Percentiles rank a stretch among this genome's conserved stretches.
Evolutionary conservation across 2,888 invertebrate genomes (phyloP).

Genomic region (Lordiphosa andalusiaca): DNA sequence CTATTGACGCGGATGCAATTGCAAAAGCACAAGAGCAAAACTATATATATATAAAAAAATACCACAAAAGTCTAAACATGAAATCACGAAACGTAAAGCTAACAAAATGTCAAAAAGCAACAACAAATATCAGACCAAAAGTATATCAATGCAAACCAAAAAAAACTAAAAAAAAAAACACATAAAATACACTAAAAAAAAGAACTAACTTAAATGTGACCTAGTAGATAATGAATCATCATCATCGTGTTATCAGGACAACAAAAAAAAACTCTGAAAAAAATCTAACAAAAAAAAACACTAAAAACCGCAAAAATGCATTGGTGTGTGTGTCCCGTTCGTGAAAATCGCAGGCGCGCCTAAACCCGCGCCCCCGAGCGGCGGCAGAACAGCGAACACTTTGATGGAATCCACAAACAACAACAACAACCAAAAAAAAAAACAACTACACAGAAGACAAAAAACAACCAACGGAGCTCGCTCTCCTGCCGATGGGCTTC

Average conservation of each 20-base stretch:
- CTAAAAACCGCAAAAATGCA: constrained; percentile 66
- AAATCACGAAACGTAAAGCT: constrained; percentile 62
- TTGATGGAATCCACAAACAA: constrained; percentile 3
- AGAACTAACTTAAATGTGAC: constrained; percentile 67
- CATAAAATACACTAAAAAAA: constrained; percentile 64
- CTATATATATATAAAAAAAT: constrained; percentile 20
- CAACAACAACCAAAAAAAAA: background rate
- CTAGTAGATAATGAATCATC: constrained; percentile 63
- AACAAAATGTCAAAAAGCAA: constrained; percentile 39
- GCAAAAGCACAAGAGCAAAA: constrained; percentile 41
- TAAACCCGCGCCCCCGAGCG: constrained; percentile 18
- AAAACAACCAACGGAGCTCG: constrained; percentile 1
- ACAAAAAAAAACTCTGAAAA: constrained; percentile 46
- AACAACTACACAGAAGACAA: background rate
- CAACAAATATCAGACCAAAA: constrained; percentile 65
- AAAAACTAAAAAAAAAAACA: constrained; percentile 49
- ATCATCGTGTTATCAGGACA: constrained; percentile 68
- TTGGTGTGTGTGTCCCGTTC: constrained; percentile 77
- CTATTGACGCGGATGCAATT: constrained; percentile 28
- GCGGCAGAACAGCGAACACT: constrained; percentile 12
- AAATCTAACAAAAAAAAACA: constrained; percentile 60
- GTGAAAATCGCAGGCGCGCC: constrained; percentile 71
- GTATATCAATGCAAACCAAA: constrained; percentile 68
- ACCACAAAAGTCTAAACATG: constrained; percentile 52
- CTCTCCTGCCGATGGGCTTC: constrained; percentile 11